These are phyloP conservation scores for Eubasilissa regina DNA, from an alignment of 1,140 invertebrate species.

Conservation along the genomic window DNA sequence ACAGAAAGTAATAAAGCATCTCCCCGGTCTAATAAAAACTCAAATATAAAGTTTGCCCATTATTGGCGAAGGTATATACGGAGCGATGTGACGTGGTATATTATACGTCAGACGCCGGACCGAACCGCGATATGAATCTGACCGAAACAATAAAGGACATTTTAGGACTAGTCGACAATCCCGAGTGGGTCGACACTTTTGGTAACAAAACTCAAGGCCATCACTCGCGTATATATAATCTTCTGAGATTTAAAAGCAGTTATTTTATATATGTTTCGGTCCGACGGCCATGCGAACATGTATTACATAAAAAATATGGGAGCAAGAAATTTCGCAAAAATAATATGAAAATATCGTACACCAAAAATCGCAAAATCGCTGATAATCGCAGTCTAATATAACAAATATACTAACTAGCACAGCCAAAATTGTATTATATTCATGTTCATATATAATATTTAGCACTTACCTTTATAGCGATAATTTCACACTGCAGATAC, in stretches of 20 bases:
- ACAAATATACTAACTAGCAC: too few species aligned
- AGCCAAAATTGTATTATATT: too few species aligned
- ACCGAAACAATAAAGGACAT: constrained; percentile 27
- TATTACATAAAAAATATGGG: too few species aligned
- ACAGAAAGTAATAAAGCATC: constrained; percentile 22
- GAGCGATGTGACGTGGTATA: background rate
- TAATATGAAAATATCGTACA: too few species aligned
- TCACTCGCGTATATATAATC: background rate
- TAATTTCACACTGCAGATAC: too few species aligned
- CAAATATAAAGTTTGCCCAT: constrained; percentile 29
- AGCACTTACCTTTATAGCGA: too few species aligned
- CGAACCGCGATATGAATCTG: constrained; percentile 26
- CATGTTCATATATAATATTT: too few species aligned
- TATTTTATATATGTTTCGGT: too few species aligned
- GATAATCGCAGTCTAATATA: too few species aligned
- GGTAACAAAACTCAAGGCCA: background rate
- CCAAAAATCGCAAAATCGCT: too few species aligned
- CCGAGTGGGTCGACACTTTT: constrained; percentile 5
- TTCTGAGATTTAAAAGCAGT: background rate
- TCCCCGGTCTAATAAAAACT: constrained; percentile 20
- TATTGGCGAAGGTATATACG: background rate
- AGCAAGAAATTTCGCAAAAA: too few species aligned
- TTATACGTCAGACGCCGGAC: background rate
- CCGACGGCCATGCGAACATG: too few species aligned
- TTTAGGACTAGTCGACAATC: background rate